A percentile compares a stretch with the other conserved stretches of the same genome.
phyloP scores from a whole-genome alignment of 2,113 vertebrate genomes.

The Phyllostomus hastatus region DNA sequence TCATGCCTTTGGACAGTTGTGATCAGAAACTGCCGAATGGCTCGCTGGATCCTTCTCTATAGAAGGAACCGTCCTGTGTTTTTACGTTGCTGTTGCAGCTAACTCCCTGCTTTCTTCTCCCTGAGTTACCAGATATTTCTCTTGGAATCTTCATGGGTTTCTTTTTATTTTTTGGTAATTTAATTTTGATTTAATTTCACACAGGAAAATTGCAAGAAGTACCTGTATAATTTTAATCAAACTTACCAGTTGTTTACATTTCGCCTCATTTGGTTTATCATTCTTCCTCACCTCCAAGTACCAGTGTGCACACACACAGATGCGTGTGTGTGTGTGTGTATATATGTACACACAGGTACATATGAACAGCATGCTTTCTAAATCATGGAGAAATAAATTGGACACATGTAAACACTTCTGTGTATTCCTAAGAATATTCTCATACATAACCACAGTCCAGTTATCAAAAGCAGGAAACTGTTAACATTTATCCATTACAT shows the following conservation, averaged over 20 bases:
- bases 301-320: fast-evolving
- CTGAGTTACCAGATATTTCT: background rate
- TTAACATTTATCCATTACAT: background rate
- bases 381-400: background rate
- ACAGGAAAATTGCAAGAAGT: background rate
- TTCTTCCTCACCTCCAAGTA: no score
- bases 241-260: conserved; percentile 7
- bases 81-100: background rate
- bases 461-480: background rate
- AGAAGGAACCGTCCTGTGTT: background rate
- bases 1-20: background rate
- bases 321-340: background rate
- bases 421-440: background rate
- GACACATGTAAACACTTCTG: background rate
- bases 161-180: background rate
- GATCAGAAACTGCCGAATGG: background rate
- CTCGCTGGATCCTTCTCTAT: background rate
- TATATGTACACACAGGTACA: background rate
- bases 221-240: background rate
- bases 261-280: background rate
- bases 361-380: background rate
- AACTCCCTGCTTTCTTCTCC: background rate
- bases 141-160: background rate
- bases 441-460: background rate
- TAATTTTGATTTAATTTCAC: background rate